Evolutionary conservation across 92 coral and sea anemone species (phyloP), one percentile per base, ranked within the genome.

Genomic region (Nematostella vectensis): DNA sequence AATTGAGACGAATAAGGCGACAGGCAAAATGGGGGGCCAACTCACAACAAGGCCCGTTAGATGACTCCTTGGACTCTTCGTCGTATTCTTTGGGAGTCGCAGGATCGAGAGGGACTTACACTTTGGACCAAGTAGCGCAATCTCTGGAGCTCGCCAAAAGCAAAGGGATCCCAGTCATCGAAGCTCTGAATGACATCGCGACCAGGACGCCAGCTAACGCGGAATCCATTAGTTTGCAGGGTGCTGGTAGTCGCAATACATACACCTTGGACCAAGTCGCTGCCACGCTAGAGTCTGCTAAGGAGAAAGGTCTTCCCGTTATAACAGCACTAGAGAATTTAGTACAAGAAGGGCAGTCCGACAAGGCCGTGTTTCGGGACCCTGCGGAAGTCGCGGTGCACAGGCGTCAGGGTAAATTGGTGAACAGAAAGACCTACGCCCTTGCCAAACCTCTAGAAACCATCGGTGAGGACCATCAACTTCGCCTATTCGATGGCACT

Each of bases 241-340:
- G 44, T 21, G 57, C 69, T 0, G 83, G 70, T 23, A 82, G 73
- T 36, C 60, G 95, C 39, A 71, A 76, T 3, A 91, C 97, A 1
- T 91, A 85, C 45, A 78, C 97, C 0, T 55, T 91, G 28, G 95
- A 91, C 53, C 72, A 87, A 50, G 95, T 91, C 27, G 87, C 83
- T 2, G 73, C 61, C 22, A 57, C 84, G 20, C 71, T 91, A 27
- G 97, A 91, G 56, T 74, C 69, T 18, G 97, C 97, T 1, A 69
- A 80, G 57, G 80, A 85, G 44, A 83, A 69, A 26, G 97, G 97
- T 0, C 83, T 81, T 15, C 87, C 97, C 1, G 63, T 85, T 28
- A 79, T 91, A 20, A 72, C 69, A 52, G 84, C 91, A 38, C 65
- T 91, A 42, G 86, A 83, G 20, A 59, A 67, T 25, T 20, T 79